phyloP scores from a whole-genome alignment of 2,113 vertebrate genomes.

The Pteropus alecto region DNA sequence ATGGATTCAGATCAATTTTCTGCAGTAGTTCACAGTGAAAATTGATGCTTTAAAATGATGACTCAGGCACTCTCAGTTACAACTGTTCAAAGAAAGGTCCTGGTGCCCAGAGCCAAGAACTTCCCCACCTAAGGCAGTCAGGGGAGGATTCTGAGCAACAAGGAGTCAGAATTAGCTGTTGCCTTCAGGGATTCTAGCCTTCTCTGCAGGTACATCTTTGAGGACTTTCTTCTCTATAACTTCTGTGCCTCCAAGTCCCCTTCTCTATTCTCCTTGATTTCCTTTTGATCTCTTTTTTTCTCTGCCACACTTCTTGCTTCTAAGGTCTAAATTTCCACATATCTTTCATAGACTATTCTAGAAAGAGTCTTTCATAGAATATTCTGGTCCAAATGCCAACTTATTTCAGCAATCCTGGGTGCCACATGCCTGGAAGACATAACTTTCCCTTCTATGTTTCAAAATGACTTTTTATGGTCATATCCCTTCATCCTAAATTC shows the following conservation, averaged over 20 bases:
- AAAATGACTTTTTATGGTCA: neutral
- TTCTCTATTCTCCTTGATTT: neutral
- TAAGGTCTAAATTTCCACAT: neutral
- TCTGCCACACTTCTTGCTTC: neutral
- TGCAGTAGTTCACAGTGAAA: neutral
- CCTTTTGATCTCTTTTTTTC: neutral
- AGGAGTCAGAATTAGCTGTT: neutral
- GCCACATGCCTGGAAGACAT: neutral
- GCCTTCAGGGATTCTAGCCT: neutral
- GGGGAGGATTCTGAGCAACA: neutral
- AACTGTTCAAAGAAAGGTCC: neutral
- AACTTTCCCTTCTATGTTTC: neutral
- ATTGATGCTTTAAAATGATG: neutral
- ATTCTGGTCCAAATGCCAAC: neutral
- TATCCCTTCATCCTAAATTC: neutral
- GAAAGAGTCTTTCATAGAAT: neutral
- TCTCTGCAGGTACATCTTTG: neutral
- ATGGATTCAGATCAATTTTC: neutral
- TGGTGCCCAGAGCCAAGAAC: fast-evolving
- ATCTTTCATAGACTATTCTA: neutral
- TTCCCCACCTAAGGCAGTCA: neutral
- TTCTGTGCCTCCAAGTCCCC: neutral
- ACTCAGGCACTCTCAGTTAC: neutral
- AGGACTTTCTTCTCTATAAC: neutral
- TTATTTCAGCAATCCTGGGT: neutral